Evolutionary conservation across 1,140 invertebrate species (phyloP).

Genomic region (Cyrtorhinus lividipennis): DNA sequence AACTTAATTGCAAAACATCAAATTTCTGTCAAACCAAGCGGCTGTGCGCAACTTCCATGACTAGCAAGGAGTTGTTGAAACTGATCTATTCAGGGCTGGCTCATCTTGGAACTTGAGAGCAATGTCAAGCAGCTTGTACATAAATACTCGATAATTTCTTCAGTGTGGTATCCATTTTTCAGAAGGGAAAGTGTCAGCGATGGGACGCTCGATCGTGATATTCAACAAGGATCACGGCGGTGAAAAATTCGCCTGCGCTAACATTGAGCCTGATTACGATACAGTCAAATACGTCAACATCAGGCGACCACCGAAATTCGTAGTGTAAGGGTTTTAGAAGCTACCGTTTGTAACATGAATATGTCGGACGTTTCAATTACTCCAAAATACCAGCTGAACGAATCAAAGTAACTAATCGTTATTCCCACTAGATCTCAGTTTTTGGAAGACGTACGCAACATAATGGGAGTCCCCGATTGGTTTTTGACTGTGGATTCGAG

Average conservation of each 20-base stretch:
- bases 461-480: slow-evolving; percentile 80
- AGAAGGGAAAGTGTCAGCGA: slow-evolving; percentile 54
- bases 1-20: too few species aligned
- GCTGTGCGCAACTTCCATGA: too few species aligned
- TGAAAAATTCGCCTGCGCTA: slow-evolving; percentile 73
- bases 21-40: too few species aligned
- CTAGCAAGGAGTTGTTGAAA: too few species aligned
- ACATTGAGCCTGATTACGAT: slow-evolving; percentile 79
- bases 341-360: background rate
- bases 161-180: slow-evolving; percentile 15
- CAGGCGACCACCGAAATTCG: slow-evolving; percentile 70
- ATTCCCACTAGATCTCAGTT: slow-evolving; percentile 78
- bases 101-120: too few species aligned
- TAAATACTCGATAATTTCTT: too few species aligned
- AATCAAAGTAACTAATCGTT: too few species aligned
- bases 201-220: slow-evolving; percentile 75
- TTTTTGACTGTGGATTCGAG: slow-evolving; percentile 71
- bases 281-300: slow-evolving; percentile 82
- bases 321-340: slow-evolving; percentile 54
- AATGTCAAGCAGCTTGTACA: too few species aligned
- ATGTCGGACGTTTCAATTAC: too few species aligned
- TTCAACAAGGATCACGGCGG: slow-evolving; percentile 54
- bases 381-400: too few species aligned
- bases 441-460: slow-evolving; percentile 60
- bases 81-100: too few species aligned